A percentile compares a stretch with the other conserved stretches of the same genome.
phyloP scores from a whole-genome alignment of 1,140 invertebrate species.

The Armadillidium nasatum region DNA sequence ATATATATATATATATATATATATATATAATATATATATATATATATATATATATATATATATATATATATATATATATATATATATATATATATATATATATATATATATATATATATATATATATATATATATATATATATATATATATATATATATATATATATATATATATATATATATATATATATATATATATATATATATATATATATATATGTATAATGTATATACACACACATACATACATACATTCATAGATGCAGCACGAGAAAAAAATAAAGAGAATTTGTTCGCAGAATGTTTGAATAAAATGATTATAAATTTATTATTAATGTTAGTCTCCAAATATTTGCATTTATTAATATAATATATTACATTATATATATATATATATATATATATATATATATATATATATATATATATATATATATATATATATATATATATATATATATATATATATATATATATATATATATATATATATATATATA shows the following conservation, averaged over 20 bases:
- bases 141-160: background rate
- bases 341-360: too few relatives aligned
- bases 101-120: slow-evolving; percentile 4
- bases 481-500: too few relatives aligned
- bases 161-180: background rate
- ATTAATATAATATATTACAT: too few relatives aligned
- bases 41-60: slow-evolving; percentile 8
- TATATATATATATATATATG: background rate
- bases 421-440: too few relatives aligned
- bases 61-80: background rate
- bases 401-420: too few relatives aligned
- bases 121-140: background rate
- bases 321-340: too few relatives aligned
- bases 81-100: background rate
- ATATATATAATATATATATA: background rate
- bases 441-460: too few relatives aligned
- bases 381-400: too few relatives aligned
- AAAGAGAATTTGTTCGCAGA: too few relatives aligned
- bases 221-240: background rate
- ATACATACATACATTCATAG: background rate
- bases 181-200: slow-evolving; percentile 1
- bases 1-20: slow-evolving; percentile 10
- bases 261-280: too few relatives aligned
- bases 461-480: too few relatives aligned
- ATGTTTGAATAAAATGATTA: too few relatives aligned